phyloP scores from a whole-genome alignment of 2,888 invertebrate species.

The Galeruca laticollis region DNA sequence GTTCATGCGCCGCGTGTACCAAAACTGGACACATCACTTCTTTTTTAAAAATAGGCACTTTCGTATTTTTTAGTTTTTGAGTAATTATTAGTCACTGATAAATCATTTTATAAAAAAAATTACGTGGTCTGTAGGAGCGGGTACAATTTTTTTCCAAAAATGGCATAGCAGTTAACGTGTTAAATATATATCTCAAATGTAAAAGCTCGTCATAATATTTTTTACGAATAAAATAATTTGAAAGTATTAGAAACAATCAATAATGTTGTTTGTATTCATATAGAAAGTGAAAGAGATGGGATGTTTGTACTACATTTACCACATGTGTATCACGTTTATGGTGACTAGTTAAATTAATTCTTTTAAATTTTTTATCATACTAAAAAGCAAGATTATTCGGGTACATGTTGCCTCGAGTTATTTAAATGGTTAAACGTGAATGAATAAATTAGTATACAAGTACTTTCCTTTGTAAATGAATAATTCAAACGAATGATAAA shows the following conservation, averaged over 20 bases:
- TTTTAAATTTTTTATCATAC: not conserved
- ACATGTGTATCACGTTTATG: not conserved
- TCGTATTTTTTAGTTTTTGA: no score
- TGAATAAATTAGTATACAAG: not conserved
- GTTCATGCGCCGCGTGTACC: no score
- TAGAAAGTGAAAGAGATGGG: conserved; percentile 22
- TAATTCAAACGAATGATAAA: not conserved
- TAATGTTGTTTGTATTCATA: not conserved
- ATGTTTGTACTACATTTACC: conserved; percentile 18
- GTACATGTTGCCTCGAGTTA: not conserved
- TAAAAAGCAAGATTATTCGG: not conserved
- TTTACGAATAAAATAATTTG: not conserved
- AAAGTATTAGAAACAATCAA: not conserved
- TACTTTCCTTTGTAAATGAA: conserved; percentile 6
- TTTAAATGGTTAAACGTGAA: not conserved
- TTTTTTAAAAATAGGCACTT: no score
- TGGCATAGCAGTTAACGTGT: no score
- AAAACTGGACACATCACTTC: no score
- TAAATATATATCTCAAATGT: no score
- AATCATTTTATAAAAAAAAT: no score
- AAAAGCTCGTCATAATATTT: not conserved
- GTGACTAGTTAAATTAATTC: not conserved
- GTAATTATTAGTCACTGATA: no score
- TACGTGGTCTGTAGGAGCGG: no score
- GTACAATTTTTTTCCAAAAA: no score